Evolutionary conservation across 2,113 vertebrate genomes (phyloP).

Genomic region (Ochotona curzoniae): DNA sequence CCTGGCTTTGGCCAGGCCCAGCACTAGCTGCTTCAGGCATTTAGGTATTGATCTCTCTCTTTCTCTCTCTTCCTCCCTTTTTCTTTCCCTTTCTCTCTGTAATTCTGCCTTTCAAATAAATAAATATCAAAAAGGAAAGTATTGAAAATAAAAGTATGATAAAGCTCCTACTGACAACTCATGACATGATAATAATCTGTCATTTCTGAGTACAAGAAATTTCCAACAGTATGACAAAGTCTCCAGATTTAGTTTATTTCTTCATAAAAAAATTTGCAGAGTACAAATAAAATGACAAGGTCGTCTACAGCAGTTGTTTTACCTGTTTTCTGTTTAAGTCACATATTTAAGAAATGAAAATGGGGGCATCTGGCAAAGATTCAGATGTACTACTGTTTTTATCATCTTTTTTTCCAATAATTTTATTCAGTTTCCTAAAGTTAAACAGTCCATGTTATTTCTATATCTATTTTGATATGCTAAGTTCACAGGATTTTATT

Average conservation of each 20-base stretch:
- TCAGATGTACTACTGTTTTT: background rate
- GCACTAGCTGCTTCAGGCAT: too few species aligned
- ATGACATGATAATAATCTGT: background rate
- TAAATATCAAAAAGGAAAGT: too few species aligned
- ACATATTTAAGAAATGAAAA: background rate
- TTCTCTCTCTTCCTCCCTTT: too few species aligned
- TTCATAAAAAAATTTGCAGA: slow-evolving; percentile 45
- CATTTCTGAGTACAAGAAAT: background rate
- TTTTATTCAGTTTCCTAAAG: background rate
- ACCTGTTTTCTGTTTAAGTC: slow-evolving; percentile 15
- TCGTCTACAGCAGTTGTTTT: slow-evolving; percentile 13
- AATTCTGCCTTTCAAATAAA: too few species aligned
- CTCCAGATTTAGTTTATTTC: slow-evolving; percentile 27
- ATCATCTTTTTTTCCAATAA: background rate
- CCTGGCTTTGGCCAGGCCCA: too few species aligned
- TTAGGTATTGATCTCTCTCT: too few species aligned
- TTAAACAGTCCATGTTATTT: background rate
- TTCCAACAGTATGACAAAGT: background rate
- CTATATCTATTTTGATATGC: background rate
- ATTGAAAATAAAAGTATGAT: background rate
- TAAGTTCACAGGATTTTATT: background rate
- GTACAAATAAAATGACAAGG: background rate
- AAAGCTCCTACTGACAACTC: background rate
- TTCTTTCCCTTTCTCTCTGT: too few species aligned
- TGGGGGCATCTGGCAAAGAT: background rate